phyloP scores from a whole-genome alignment of 2,113 vertebrate species.

The Megaptera novaeangliae region DNA sequence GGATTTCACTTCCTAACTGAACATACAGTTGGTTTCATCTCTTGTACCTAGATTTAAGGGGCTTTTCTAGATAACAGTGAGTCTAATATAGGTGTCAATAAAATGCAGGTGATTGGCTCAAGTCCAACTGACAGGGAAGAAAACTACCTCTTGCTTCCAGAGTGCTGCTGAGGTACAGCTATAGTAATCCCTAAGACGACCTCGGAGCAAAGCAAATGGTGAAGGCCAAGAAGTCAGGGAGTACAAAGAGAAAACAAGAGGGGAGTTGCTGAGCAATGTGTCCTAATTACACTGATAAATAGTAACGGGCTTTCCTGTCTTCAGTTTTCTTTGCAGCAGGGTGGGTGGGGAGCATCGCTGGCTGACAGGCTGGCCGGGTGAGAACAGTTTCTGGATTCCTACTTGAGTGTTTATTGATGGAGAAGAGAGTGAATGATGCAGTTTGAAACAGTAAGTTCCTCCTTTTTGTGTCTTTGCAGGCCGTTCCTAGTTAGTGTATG shows the following conservation, averaged over 20 bases:
- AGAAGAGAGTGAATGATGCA: too few species aligned
- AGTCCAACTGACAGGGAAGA: not conserved
- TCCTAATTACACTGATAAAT: not conserved
- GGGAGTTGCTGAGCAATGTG: not conserved
- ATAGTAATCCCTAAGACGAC: not conserved
- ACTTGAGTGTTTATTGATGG: not conserved
- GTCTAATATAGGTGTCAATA: not conserved
- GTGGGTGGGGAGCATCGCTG: conserved; percentile 90
- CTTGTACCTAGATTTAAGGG: not conserved
- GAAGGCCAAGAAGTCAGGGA: not conserved
- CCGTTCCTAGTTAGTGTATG: too few species aligned
- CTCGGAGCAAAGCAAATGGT: not conserved
- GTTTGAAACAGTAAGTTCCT: not conserved
- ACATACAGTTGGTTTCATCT: not conserved
- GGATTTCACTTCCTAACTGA: not conserved
- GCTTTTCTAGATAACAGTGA: not conserved
- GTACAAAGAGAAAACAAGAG: not conserved
- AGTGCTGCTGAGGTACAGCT: not conserved
- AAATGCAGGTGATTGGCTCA: not conserved
- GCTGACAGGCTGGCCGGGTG: conserved; percentile 90
- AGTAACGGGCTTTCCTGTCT: conserved; percentile 38
- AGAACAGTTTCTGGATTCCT: conserved; percentile 34
- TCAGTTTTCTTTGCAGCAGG: conserved; percentile 89
- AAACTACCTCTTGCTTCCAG: not conserved
- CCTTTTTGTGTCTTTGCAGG: not conserved